phyloP scores from a whole-genome alignment of 2,113 vertebrate species.

The Aix galericulata region DNA sequence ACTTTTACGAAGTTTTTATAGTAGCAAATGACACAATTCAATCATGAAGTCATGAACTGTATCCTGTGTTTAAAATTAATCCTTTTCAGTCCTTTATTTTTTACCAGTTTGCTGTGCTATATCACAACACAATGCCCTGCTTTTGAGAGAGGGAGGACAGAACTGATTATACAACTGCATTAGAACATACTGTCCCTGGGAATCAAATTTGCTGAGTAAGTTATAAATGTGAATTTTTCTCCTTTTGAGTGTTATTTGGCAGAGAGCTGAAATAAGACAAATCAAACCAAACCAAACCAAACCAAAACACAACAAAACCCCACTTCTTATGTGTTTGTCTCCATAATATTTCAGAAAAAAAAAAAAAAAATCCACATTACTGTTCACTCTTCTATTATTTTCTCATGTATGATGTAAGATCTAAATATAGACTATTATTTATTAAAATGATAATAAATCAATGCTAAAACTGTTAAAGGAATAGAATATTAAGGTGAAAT shows the following conservation, averaged over 20 bases:
- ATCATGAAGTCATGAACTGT: not conserved
- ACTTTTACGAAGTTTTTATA: not conserved
- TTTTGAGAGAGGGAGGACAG: constrained; percentile 44
- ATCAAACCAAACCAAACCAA: too few relatives aligned
- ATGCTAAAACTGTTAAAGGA: not conserved
- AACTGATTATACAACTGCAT: constrained; percentile 55
- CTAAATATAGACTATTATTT: not conserved
- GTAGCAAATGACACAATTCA: not conserved
- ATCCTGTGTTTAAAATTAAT: constrained; percentile 19
- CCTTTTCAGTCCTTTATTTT: constrained; percentile 53
- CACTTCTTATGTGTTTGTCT: not conserved
- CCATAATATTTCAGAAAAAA: not conserved
- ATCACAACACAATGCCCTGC: constrained; percentile 25
- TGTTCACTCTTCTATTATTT: not conserved
- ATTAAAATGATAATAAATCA: constrained; percentile 17
- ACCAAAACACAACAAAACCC: not conserved
- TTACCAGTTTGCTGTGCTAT: constrained; percentile 30
- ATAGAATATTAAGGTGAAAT: not conserved
- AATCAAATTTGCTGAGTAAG: constrained; percentile 49
- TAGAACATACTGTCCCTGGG: not conserved
- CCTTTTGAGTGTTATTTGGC: constrained; percentile 13
- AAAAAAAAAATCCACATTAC: not conserved
- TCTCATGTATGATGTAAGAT: not conserved
- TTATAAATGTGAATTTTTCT: constrained; percentile 12
- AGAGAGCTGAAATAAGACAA: not conserved